Evolutionary conservation across 2,888 invertebrate genomes (phyloP), one percentile per base, ranked within the genome.

Genomic region (Sphinx pinastri): DNA sequence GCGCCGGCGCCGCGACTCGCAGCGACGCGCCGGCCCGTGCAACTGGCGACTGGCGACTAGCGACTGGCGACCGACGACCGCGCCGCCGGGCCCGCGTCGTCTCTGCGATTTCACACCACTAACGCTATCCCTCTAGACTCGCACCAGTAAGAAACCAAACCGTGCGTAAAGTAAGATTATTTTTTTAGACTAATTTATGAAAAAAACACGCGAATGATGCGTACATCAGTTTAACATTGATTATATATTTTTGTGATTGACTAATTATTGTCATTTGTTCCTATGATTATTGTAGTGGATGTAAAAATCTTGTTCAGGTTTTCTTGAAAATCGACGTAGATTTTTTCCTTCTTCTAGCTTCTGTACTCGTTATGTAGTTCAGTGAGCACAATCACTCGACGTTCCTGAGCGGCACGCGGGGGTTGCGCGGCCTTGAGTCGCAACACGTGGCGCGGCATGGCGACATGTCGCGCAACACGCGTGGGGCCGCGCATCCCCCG

Each of bases 241-340:
- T 92, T 87, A 80, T 84, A 68, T 67, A 45, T 83, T 86, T 84
- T 90, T 92, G 92, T 93, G 93, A 93, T 93, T 92, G 90, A 93
- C 91, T 92, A 90, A 90, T 90, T 89, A 86, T 88, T 90, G 88
- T 92, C 89, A 89, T 91, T 89, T 92, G 93, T 94, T 94, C 93
- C 93, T 94, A 93, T 92, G 89, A 89, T 93, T 91, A 85, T 84
- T 87, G 88, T 91, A 88, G 88, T 90, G 87, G 86, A 85, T 86
- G 80, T 81, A 81, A 87, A 91, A 90, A 93, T 94, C 93, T 87
- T 92, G 91, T 88, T 90, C 85, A 84, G 93, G 88, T 94, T 94
- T 94, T 94, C 83, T 87, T 92, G 84, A 93, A 94, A 94, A 94
- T 92, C 91, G 88, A 88, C 92, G 86, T 84, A 87, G 93, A 93